phyloP scores from a whole-genome alignment of 2,888 invertebrate genomes.

The Pediacus dermestoides region DNA sequence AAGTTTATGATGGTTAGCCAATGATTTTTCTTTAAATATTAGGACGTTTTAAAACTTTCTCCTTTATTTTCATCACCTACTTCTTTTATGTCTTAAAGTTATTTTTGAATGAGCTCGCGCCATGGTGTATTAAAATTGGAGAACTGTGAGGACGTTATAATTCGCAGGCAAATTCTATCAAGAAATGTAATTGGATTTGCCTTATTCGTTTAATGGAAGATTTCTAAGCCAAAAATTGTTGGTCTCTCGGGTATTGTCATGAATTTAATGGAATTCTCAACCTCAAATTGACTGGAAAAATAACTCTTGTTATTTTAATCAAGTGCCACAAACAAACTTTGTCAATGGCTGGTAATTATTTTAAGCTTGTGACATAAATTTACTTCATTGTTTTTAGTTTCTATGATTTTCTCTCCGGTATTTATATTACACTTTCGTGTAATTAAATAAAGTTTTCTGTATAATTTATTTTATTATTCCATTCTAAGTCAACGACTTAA shows the following conservation, averaged over 20 bases:
- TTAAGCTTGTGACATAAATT: not conserved
- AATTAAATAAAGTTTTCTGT: too few species aligned
- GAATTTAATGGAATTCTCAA: slow-evolving; percentile 35
- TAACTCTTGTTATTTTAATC: slow-evolving; percentile 33
- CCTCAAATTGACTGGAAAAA: slow-evolving; percentile 33
- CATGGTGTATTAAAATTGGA: slow-evolving; percentile 16
- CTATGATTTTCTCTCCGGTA: too few species aligned
- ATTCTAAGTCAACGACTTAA: too few species aligned
- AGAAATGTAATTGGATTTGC: slow-evolving; percentile 36
- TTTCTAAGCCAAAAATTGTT: slow-evolving; percentile 36
- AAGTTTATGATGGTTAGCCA: slow-evolving; percentile 40
- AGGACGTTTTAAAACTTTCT: slow-evolving; percentile 29
- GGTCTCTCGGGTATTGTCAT: slow-evolving; percentile 34
- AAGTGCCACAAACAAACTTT: slow-evolving; percentile 26
- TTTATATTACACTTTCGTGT: too few species aligned
- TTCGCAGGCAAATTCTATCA: slow-evolving; percentile 29
- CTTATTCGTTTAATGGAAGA: slow-evolving; percentile 35
- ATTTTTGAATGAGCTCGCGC: slow-evolving; percentile 6
- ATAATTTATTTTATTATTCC: too few species aligned
- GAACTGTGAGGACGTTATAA: slow-evolving; percentile 22
- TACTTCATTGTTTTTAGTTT: too few species aligned
- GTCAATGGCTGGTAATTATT: slow-evolving; percentile 4
- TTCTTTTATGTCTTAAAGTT: slow-evolving; percentile 9
- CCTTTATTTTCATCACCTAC: slow-evolving; percentile 23
- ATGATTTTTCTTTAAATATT: slow-evolving; percentile 39